Conservation (phyloP, 2,113 vertebrate genomes). For the Nymphicus hollandicus region DNA sequence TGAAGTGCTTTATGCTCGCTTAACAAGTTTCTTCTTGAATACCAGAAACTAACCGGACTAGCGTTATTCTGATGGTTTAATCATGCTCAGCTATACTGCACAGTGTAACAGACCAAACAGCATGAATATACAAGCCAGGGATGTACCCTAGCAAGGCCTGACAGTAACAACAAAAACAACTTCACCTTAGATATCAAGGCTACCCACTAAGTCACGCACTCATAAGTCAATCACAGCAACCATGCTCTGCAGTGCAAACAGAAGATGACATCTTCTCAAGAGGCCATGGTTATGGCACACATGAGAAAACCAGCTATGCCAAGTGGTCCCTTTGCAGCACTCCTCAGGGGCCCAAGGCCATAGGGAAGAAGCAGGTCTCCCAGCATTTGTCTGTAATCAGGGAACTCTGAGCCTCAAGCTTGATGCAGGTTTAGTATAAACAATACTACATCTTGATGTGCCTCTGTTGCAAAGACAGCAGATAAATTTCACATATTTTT, state of each 20-base stretch:
- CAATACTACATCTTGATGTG: not conserved
- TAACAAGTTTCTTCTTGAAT: not conserved
- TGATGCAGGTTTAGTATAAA: not conserved
- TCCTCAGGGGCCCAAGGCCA: not conserved
- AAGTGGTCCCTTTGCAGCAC: not conserved
- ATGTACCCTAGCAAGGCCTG: not conserved
- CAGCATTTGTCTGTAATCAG: not conserved
- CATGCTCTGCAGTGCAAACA: not conserved
- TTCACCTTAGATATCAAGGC: too few species aligned
- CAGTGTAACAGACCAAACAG: not conserved
- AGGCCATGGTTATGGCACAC: rapidly evolving
- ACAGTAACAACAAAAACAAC: not conserved
- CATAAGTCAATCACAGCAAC: not conserved
- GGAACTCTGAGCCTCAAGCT: not conserved
- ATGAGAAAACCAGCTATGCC: not conserved
- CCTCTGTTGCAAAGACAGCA: not conserved
- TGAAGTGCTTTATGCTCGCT: not conserved
- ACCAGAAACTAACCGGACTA: not conserved
- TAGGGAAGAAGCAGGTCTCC: not conserved
- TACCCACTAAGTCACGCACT: rapidly evolving
- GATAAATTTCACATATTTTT: not conserved
- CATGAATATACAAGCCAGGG: not conserved
- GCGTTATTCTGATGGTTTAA: not conserved
- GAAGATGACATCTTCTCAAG: not conserved
- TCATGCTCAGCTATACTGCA: not conserved